Evolutionary conservation across 2,888 invertebrate genomes (phyloP).

Genomic region (Lysandra bellargus): DNA sequence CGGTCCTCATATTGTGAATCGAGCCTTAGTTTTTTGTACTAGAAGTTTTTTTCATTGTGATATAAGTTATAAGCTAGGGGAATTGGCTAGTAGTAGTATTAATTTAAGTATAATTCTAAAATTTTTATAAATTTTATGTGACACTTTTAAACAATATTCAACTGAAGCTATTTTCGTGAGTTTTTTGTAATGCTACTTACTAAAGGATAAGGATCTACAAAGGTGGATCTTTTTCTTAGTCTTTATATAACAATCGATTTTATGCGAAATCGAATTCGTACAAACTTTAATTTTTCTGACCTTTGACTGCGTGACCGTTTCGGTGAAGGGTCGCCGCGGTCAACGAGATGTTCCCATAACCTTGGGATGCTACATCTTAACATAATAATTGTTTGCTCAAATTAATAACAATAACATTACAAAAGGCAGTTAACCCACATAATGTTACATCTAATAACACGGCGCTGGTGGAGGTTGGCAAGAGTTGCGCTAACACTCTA

Average conservation of each 20-base stretch:
- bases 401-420: constrained; percentile 8
- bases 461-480: background rate
- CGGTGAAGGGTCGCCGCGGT: constrained; percentile 7
- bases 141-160: too few relatives aligned
- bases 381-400: background rate
- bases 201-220: too few relatives aligned
- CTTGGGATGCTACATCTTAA: background rate
- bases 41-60: background rate
- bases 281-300: background rate
- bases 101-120: too few relatives aligned
- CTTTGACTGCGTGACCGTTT: background rate
- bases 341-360: background rate
- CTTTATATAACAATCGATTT: background rate
- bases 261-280: background rate
- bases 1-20: background rate
- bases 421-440: constrained; percentile 12
- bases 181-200: too few relatives aligned
- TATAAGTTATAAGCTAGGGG: background rate
- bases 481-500: background rate
- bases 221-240: background rate
- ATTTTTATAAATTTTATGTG: too few relatives aligned
- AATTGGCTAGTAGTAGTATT: too few relatives aligned
- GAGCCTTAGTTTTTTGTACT: background rate
- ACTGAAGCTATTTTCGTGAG: too few relatives aligned
- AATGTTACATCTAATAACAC: background rate